A percentile compares a stretch with the other conserved stretches of the same genome.
phyloP scores from a whole-genome alignment of 2,888 invertebrate species.

The Acanthosepion esculentum region DNA sequence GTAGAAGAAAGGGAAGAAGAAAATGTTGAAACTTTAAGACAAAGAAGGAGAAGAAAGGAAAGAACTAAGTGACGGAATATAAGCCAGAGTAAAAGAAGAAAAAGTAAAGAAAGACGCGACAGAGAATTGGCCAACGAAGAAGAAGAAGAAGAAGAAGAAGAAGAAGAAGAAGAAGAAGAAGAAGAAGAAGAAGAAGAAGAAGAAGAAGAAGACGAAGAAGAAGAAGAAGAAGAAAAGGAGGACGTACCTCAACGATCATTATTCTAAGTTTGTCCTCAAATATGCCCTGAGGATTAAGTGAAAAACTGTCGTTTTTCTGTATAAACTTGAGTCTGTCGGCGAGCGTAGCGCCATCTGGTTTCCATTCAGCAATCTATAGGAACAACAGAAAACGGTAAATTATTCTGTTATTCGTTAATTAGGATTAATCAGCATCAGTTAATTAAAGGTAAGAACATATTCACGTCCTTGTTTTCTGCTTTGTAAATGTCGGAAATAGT shows the following conservation, averaged over 20 bases:
- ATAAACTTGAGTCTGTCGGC: conserved; percentile 56
- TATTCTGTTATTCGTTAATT: too few species aligned
- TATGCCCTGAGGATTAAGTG: conserved; percentile 51
- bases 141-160: background rate
- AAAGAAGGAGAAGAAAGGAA: too few species aligned
- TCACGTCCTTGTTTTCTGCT: background rate
- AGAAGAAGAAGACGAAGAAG: background rate
- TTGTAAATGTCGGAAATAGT: background rate
- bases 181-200: background rate
- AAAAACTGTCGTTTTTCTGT: conserved; percentile 52
- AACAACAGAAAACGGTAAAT: background rate
- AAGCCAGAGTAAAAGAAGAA: background rate
- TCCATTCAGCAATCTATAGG: conserved; percentile 62
- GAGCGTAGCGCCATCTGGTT: conserved; percentile 51
- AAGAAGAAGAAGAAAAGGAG: background rate
- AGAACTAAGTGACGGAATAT: too few species aligned
- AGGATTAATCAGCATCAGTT: too few species aligned
- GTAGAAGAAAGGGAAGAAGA: too few species aligned
- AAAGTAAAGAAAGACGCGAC: background rate
- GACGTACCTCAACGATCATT: conserved; percentile 65
- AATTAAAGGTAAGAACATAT: background rate
- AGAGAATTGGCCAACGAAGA: background rate
- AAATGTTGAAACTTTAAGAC: too few species aligned
- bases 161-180: background rate
- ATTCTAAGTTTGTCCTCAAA: conserved; percentile 60